Evolutionary conservation across 2,797 vertebrate genomes (phyloP).

Genomic region (Lateolabrax maculatus): DNA sequence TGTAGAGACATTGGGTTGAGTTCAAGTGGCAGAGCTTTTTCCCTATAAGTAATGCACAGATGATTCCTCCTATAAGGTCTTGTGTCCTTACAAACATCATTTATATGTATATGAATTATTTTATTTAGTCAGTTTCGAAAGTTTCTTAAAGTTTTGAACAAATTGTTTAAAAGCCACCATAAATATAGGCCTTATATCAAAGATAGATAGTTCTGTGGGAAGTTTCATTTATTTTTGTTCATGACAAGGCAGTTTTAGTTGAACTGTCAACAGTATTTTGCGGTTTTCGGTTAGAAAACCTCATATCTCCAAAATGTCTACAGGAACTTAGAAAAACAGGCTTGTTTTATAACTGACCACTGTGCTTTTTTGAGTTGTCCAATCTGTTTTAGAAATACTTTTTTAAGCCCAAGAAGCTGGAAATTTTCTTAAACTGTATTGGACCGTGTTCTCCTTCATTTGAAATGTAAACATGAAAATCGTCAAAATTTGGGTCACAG

Average conservation of each 20-base stretch:
- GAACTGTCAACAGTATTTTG: background rate
- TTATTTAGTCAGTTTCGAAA: no score
- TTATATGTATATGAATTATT: no score
- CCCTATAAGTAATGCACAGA: background rate
- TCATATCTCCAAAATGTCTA: slow-evolving; percentile 18
- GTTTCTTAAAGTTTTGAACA: background rate
- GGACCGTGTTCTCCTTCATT: slow-evolving; percentile 33
- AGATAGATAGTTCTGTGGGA: background rate
- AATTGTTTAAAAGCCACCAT: background rate
- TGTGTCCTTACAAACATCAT: background rate
- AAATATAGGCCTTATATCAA: background rate
- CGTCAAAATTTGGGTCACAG: slow-evolving; percentile 4
- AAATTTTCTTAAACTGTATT: slow-evolving; percentile 12
- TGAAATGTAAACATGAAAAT: slow-evolving; percentile 41
- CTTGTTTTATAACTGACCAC: slow-evolving; percentile 44
- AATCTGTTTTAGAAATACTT: slow-evolving; percentile 26
- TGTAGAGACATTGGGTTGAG: background rate
- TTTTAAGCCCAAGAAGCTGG: slow-evolving; percentile 15
- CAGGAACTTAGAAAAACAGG: slow-evolving; percentile 27
- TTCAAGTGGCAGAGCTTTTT: background rate
- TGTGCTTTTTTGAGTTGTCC: slow-evolving; percentile 38
- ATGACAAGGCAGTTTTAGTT: background rate
- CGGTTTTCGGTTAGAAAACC: slow-evolving; percentile 11
- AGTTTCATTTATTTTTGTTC: background rate
- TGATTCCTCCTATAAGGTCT: background rate